Evolutionary conservation across 2,888 invertebrate genomes (phyloP).

Genomic region (Dyspetes luteomarginatus): DNA sequence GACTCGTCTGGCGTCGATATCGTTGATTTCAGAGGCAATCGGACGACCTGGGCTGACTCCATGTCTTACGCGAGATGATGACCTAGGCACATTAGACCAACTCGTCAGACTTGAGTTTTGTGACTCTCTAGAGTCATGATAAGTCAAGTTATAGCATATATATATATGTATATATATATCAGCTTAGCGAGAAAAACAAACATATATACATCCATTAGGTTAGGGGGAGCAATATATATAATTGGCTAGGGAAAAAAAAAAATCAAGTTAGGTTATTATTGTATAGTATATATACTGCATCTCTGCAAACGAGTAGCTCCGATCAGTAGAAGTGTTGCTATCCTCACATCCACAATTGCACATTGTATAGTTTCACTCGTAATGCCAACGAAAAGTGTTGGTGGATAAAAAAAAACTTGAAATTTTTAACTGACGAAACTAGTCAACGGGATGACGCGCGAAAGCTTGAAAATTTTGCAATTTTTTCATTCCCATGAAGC

Average conservation of each 20-base stretch:
- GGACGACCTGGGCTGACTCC: not conserved
- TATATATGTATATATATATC: too few relatives aligned
- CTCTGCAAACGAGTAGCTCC: not conserved
- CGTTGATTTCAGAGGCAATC: not conserved
- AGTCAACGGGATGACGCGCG: not conserved
- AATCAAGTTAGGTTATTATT: not conserved
- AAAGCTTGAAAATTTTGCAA: not conserved
- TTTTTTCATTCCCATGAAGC: not conserved
- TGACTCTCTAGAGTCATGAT: not conserved
- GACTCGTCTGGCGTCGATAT: conserved; percentile 21
- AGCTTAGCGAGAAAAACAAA: not conserved
- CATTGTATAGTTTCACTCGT: conserved; percentile 27
- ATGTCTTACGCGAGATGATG: not conserved
- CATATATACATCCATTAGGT: not conserved
- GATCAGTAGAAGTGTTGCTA: not conserved
- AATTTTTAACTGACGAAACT: conserved; percentile 9
- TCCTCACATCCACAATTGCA: conserved; percentile 45
- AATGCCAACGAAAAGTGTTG: not conserved
- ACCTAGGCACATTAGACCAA: conserved; percentile 34
- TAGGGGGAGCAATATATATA: too few relatives aligned
- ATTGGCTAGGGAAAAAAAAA: not conserved
- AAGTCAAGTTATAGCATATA: not conserved
- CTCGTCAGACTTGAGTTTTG: not conserved
- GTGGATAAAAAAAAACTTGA: conserved; percentile 5
- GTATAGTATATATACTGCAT: conserved; percentile 9